Conservation (phyloP, 2,113 vertebrate genomes). For the Lates calcarifer region DNA sequence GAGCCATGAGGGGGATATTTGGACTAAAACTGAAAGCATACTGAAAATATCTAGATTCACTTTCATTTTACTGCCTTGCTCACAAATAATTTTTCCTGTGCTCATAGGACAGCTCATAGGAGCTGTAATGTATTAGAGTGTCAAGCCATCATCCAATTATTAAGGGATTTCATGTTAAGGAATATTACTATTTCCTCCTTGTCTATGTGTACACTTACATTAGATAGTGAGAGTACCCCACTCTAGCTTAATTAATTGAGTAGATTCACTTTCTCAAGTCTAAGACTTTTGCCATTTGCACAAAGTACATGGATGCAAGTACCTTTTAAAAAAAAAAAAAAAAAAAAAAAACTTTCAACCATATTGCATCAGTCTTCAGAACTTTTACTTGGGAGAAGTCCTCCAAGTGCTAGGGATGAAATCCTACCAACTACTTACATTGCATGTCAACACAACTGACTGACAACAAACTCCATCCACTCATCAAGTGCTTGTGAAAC, state of each 20-base stretch:
- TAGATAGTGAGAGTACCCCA: no score
- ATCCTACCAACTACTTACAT: not conserved
- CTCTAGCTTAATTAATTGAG: no score
- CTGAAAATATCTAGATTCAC: constrained; percentile 10
- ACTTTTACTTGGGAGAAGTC: not conserved
- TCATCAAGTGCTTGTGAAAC: not conserved
- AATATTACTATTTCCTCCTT: no score
- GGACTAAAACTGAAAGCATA: not conserved
- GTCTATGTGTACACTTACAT: no score
- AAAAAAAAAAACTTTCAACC: no score
- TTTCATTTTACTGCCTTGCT: not conserved
- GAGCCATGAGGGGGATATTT: constrained; percentile 16
- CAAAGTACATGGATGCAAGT: no score
- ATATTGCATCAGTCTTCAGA: no score
- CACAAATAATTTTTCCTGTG: not conserved
- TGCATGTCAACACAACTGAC: not conserved
- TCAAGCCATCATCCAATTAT: not conserved
- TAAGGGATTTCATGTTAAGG: not conserved
- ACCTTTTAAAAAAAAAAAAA: no score
- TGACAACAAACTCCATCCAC: not conserved
- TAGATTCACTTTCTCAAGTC: no score
- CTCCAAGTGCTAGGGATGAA: not conserved
- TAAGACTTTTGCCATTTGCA: no score
- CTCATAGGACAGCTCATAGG: not conserved
- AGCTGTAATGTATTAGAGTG: not conserved